Evolutionary conservation across 1,140 invertebrate species (phyloP).

Genomic region (Rhizoglyphus robini): DNA sequence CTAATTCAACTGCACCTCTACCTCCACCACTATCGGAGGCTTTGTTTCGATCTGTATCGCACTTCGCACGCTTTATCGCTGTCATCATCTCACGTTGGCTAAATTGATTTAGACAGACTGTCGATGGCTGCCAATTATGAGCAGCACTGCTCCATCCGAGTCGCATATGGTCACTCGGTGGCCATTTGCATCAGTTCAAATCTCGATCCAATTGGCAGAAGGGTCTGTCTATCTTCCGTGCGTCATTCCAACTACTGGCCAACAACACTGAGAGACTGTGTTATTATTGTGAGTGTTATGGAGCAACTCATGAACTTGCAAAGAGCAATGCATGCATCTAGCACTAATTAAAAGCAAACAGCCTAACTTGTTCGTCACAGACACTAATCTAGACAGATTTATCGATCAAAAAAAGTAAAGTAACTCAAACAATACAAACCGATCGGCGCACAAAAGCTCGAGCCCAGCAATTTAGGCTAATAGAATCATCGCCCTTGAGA

Average conservation of each 20-base stretch:
- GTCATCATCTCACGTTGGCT: background rate
- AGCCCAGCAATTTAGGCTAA: background rate
- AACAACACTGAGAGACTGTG: background rate
- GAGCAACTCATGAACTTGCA: background rate
- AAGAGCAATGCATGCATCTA: background rate
- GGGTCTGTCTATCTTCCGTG: too few relatives aligned
- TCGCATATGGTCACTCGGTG: too few relatives aligned
- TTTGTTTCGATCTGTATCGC: background rate
- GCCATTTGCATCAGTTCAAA: too few relatives aligned
- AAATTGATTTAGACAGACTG: background rate
- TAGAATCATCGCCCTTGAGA: slow-evolving; percentile 1
- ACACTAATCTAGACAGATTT: background rate
- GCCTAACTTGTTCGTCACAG: background rate
- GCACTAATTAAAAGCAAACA: slow-evolving; percentile 11
- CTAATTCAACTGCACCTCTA: background rate
- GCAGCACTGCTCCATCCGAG: too few relatives aligned
- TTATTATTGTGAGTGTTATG: background rate
- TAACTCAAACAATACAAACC: background rate
- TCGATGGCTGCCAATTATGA: background rate
- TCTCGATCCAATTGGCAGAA: too few relatives aligned
- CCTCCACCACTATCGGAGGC: background rate
- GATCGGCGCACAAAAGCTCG: background rate
- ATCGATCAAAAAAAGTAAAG: background rate
- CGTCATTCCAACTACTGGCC: too few relatives aligned
- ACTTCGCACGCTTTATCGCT: background rate